These are phyloP conservation scores for Ascaphus truei DNA, from an alignment of 2,113 vertebrate species.

Conservation along the genomic window DNA sequence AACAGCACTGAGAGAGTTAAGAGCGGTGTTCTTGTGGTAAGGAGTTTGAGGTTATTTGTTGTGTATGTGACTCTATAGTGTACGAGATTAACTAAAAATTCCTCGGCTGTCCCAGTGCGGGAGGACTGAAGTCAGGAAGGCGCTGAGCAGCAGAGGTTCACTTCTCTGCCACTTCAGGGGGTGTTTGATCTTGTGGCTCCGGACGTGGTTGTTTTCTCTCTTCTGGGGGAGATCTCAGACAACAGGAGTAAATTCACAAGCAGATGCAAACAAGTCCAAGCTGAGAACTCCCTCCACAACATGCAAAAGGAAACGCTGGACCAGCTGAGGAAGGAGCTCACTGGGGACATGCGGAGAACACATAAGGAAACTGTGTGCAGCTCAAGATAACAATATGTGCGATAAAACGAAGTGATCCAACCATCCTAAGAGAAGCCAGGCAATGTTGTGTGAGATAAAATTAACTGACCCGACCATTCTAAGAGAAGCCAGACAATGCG, in stretches of 20 bases:
- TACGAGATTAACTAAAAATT: too few species aligned
- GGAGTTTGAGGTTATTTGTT: too few species aligned
- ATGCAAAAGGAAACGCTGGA: background rate
- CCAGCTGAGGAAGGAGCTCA: too few species aligned
- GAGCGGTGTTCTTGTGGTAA: too few species aligned
- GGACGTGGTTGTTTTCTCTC: background rate
- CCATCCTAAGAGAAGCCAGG: background rate
- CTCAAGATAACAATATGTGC: background rate
- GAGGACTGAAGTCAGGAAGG: conserved; percentile 2
- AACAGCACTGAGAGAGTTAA: too few species aligned
- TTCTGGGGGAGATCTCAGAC: background rate
- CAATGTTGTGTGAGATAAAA: too few species aligned
- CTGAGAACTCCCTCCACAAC: background rate
- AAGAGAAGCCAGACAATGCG: background rate
- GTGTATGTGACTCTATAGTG: too few species aligned
- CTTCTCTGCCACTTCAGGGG: conserved; percentile 13
- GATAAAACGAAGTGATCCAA: too few species aligned
- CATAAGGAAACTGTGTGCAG: background rate
- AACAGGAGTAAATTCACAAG: background rate
- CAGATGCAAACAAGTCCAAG: background rate
- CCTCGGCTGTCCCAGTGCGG: too few species aligned
- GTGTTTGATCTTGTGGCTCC: conserved; percentile 3
- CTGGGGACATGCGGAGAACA: too few species aligned
- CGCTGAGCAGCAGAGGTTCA: background rate
- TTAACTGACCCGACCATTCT: background rate